Percentiles rank a stretch among this genome's conserved stretches.
phyloP scores from a whole-genome alignment of 2,888 invertebrate genomes.

The Vanessa cardui region DNA sequence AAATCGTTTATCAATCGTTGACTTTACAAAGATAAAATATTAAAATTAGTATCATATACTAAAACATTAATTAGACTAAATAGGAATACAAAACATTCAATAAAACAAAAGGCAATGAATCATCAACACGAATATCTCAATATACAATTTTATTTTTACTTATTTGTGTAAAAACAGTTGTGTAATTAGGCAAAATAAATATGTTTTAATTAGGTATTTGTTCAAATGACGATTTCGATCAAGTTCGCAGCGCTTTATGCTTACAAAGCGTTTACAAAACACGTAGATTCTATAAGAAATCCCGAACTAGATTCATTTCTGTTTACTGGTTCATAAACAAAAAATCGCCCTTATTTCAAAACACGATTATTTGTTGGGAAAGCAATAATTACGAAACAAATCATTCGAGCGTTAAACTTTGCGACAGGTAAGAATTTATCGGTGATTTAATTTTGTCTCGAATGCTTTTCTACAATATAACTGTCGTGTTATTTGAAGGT shows the following conservation, averaged over 20 bases:
- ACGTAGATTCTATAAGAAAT: neutral
- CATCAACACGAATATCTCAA: neutral
- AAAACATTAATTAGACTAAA: neutral
- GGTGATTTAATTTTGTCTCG: conserved; percentile 24
- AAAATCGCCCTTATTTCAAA: conserved; percentile 35
- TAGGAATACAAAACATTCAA: neutral
- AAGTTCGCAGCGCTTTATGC: neutral
- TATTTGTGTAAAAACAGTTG: neutral
- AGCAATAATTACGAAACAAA: conserved; percentile 28
- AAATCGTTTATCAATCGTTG: too few species aligned
- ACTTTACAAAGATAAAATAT: too few species aligned
- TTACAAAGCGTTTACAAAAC: neutral
- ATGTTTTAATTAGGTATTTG: neutral
- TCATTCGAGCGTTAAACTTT: conserved; percentile 31
- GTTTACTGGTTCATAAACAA: conserved; percentile 16
- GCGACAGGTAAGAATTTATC: conserved; percentile 25
- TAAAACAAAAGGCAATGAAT: neutral
- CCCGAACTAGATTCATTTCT: conserved; percentile 14
- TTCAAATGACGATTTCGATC: neutral
- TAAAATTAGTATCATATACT: too few species aligned
- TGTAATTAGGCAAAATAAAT: neutral
- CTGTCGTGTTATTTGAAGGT: conserved; percentile 11
- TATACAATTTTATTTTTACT: neutral
- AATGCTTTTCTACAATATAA: neutral
- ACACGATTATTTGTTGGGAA: conserved; percentile 29